Evolutionary conservation across 1,140 invertebrate genomes (phyloP).

Genomic region (Plodia interpunctella): DNA sequence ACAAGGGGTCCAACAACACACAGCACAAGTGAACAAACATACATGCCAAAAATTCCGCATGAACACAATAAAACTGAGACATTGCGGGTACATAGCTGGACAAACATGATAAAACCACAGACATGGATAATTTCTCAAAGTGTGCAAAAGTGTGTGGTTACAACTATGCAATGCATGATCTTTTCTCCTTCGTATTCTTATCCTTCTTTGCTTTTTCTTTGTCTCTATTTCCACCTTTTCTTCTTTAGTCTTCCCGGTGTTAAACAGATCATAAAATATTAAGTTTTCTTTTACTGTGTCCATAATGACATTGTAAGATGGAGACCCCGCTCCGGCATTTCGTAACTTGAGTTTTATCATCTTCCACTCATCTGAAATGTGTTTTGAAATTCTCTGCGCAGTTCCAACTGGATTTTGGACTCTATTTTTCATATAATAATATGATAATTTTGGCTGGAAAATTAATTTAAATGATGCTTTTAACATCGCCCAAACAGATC

Average conservation of each 20-base stretch:
- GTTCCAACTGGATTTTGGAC: conserved; percentile 23
- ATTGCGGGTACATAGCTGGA: conserved; percentile 48
- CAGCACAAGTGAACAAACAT: conserved; percentile 36
- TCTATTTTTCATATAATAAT: conserved; percentile 26
- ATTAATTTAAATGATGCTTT: conserved; percentile 21
- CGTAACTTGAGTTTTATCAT: conserved; percentile 29
- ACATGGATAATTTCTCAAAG: conserved; percentile 44
- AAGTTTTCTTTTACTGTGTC: conserved; percentile 36
- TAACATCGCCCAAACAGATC: conserved; percentile 25
- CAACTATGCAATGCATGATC: conserved; percentile 35
- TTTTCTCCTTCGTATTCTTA: conserved; percentile 34
- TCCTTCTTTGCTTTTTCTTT: conserved; percentile 26
- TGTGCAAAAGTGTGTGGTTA: conserved; percentile 38
- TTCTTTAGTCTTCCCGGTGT: conserved; percentile 32
- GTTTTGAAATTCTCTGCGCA: conserved; percentile 13
- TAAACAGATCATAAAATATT: conserved; percentile 33
- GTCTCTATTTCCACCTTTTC: conserved; percentile 30
- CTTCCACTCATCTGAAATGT: conserved; percentile 16
- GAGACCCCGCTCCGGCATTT: conserved; percentile 30
- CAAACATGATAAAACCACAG: conserved; percentile 47
- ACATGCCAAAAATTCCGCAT: conserved; percentile 33
- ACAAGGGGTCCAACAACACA: conserved; percentile 50
- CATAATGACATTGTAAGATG: conserved; percentile 29
- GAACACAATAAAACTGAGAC: conserved; percentile 28
- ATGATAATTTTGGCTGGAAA: conserved; percentile 31